Evolutionary conservation across 2,888 invertebrate species (phyloP).

Genomic region (Linnaemya tessellans): DNA sequence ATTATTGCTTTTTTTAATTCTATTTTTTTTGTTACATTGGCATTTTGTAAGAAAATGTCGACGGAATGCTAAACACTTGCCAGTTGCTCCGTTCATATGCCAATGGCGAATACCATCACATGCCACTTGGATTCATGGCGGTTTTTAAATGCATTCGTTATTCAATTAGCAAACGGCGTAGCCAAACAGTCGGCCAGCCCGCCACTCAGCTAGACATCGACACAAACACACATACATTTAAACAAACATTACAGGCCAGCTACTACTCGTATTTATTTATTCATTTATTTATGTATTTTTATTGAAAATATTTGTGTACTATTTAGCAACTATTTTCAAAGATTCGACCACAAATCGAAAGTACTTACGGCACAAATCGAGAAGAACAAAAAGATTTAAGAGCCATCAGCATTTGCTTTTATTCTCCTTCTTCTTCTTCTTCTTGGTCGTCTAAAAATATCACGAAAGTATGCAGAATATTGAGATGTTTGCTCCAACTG

Average conservation of each 20-base stretch:
- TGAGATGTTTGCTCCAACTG: not conserved
- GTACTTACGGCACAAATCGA: slow-evolving; percentile 42
- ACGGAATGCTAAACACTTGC: slow-evolving; percentile 72
- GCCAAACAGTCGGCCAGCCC: slow-evolving; percentile 18
- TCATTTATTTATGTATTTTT: slow-evolving; percentile 40
- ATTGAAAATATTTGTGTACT: slow-evolving; percentile 52
- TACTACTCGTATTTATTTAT: slow-evolving; percentile 42
- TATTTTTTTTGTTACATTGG: slow-evolving; percentile 59
- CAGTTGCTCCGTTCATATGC: slow-evolving; percentile 72
- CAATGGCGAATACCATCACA: slow-evolving; percentile 73
- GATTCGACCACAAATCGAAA: slow-evolving; percentile 66
- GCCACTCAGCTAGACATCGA: not conserved
- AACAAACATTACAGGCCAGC: slow-evolving; percentile 2
- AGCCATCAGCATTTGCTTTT: slow-evolving; percentile 52
- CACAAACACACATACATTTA: not conserved
- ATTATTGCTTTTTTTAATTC: slow-evolving; percentile 13
- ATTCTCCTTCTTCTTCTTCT: slow-evolving; percentile 34
- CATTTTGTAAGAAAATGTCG: slow-evolving; percentile 71
- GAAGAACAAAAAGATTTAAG: slow-evolving; percentile 49
- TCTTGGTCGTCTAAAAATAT: slow-evolving; percentile 57
- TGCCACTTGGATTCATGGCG: slow-evolving; percentile 72
- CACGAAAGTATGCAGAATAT: slow-evolving; percentile 22
- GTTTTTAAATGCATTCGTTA: slow-evolving; percentile 72
- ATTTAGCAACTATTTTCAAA: slow-evolving; percentile 60
- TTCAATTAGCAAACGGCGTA: slow-evolving; percentile 66